A percentile compares a stretch with the other conserved stretches of the same genome.
phyloP scores from a whole-genome alignment of 1,140 invertebrate species.

The Drosophila oshimai region DNA sequence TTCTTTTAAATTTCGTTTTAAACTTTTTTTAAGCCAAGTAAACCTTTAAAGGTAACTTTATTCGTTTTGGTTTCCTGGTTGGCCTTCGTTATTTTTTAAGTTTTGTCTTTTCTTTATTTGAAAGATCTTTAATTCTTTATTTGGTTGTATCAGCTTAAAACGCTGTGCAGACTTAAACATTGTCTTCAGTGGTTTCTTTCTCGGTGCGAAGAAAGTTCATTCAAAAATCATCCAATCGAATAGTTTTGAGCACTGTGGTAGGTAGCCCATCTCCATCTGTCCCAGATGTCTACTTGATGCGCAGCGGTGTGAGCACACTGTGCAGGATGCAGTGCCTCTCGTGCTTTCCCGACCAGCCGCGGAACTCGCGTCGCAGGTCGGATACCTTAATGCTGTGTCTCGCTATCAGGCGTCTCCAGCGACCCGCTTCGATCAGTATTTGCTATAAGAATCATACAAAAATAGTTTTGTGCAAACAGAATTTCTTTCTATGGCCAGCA shows the following conservation, averaged over 20 bases:
- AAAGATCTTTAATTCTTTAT: slow-evolving; percentile 57
- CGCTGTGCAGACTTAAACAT: slow-evolving; percentile 71
- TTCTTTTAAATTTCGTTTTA: slow-evolving; percentile 16
- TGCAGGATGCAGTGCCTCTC: slow-evolving; percentile 81
- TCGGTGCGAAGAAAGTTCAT: slow-evolving; percentile 25
- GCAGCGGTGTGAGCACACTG: slow-evolving; percentile 77
- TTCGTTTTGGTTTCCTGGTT: slow-evolving; percentile 45
- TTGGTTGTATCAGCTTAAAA: slow-evolving; percentile 76
- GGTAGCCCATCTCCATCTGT: slow-evolving; percentile 7
- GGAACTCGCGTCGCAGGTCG: slow-evolving; percentile 79
- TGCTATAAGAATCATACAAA: slow-evolving; percentile 73
- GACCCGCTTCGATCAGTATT: slow-evolving; percentile 80
- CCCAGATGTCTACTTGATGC: slow-evolving; percentile 62
- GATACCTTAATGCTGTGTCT: slow-evolving; percentile 72
- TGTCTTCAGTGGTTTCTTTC: slow-evolving; percentile 45
- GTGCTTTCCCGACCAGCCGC: slow-evolving; percentile 81
- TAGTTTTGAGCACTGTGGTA: slow-evolving; percentile 56
- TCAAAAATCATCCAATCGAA: slow-evolving; percentile 57
- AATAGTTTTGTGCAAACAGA: slow-evolving; percentile 61
- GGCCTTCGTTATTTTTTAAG: slow-evolving; percentile 15
- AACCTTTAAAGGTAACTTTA: slow-evolving; percentile 27
- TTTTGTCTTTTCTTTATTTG: slow-evolving; percentile 37
- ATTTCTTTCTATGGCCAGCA: slow-evolving; percentile 40
- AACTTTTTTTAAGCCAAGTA: slow-evolving; percentile 29
- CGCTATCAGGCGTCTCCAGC: slow-evolving; percentile 76